Base-by-base conservation (phyloP, 2,888 invertebrate species). In the Didymodactylos carnosus region DNA sequence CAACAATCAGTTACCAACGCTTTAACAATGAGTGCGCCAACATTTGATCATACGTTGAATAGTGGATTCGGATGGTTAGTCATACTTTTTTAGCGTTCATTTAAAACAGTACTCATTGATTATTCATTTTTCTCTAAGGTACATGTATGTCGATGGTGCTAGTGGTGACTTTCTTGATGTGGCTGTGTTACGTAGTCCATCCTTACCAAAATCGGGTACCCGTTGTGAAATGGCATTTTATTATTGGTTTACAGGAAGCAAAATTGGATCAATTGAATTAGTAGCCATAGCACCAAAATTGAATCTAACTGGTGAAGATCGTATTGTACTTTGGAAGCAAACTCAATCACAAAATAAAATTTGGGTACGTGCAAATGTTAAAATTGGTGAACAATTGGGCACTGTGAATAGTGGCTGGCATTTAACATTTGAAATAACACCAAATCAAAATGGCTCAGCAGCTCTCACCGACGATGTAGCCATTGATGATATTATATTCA, bases 401-500 rank as follows among this genome's bases (percentile, higher is more conserved):
- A 51, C 39, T 35, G n/a, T 71, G 23, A 23, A 11, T 10, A 19
- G 27, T 39, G 73, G 70, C 8, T 73, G 73, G 73, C 46, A 29
- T 13, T 40, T 73, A 46, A 46, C 6, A 19, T 70, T 73, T 51
- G 49, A 35, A 46, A 49, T 70, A 29, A 29, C 27, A 43, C 41
- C 70, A 4, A 73, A 73, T 35, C 39, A 39, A 16, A n/a, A 39
- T 2, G 8, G 29, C 27, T 29, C 11, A 19, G 46, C 49, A 0
- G 39, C 25, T 39, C 46, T 39, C 19, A 70, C 41, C 19, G 70
- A 70, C n/a, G 43, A 70, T n/a, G 69, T 71, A n/a, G 53, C 70
- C 14, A n/a, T 74, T 19, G 74, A 74, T 39, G 74, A 74, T 39
- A 71, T 74, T 5, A 71, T 71, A 53, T 74, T 74, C 39, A 40